Conservation (phyloP, 2,888 invertebrate species). For the Synergus gifuensis region DNA sequence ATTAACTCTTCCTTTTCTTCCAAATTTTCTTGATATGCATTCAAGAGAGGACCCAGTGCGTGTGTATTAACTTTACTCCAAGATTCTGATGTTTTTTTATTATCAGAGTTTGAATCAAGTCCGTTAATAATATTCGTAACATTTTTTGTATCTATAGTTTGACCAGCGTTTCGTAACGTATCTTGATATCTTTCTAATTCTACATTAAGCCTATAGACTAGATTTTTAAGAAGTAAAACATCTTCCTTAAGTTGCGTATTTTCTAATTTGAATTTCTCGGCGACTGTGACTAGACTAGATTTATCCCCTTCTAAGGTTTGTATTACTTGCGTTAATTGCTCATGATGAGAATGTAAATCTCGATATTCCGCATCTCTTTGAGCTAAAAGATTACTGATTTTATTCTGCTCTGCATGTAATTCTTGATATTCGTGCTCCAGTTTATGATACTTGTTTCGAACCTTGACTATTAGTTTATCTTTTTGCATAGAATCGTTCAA, state of each 20-base stretch:
- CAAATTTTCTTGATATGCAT: slow-evolving; percentile 89
- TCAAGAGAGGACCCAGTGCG: slow-evolving; percentile 85
- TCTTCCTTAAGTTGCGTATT: slow-evolving; percentile 83
- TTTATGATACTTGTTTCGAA: slow-evolving; percentile 64
- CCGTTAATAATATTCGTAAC: slow-evolving; percentile 62
- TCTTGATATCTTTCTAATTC: slow-evolving; percentile 89
- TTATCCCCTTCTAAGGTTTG: slow-evolving; percentile 64
- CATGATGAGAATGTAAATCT: slow-evolving; percentile 61
- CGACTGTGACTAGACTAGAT: slow-evolving; percentile 53
- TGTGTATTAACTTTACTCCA: slow-evolving; percentile 82
- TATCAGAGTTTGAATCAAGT: slow-evolving; percentile 64
- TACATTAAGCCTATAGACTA: slow-evolving; percentile 87
- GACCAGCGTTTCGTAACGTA: slow-evolving; percentile 78
- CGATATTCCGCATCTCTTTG: slow-evolving; percentile 64
- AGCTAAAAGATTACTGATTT: slow-evolving; percentile 57
- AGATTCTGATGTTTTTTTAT: slow-evolving; percentile 77
- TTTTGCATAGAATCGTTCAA: slow-evolving; percentile 62
- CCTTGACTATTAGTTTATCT: slow-evolving; percentile 59
- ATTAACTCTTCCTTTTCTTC: slow-evolving; percentile 88
- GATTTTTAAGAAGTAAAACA: slow-evolving; percentile 86
- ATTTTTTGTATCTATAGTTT: slow-evolving; percentile 50
- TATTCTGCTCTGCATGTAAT: slow-evolving; percentile 58
- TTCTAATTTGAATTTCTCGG: slow-evolving; percentile 78
- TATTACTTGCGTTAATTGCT: slow-evolving; percentile 60
- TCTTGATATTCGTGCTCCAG: slow-evolving; percentile 63